Evolutionary conservation across 2,888 invertebrate genomes (phyloP).

Genomic region (Fabriciana adippe): DNA sequence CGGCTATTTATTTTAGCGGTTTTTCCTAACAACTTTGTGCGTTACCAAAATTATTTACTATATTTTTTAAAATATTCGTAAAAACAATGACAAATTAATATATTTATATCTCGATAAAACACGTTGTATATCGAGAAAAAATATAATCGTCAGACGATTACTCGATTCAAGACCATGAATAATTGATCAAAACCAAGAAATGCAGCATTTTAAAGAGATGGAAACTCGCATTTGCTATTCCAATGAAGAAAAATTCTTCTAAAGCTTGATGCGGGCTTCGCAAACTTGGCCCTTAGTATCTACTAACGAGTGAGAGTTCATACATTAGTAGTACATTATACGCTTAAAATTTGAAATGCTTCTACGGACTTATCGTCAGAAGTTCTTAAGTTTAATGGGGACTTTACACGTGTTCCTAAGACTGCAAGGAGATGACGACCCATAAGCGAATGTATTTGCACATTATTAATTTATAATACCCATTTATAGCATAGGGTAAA

Average conservation of each 20-base stretch:
- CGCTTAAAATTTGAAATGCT: constrained; percentile 40
- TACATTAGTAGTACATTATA: constrained; percentile 38
- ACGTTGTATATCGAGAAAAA: constrained; percentile 4
- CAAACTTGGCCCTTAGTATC: constrained; percentile 25
- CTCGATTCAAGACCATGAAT: constrained; percentile 19
- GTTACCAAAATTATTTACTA: too few relatives aligned
- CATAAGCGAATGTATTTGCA: background rate
- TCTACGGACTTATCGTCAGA: constrained; percentile 34
- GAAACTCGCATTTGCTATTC: constrained; percentile 24
- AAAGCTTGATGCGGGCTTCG: constrained; percentile 26
- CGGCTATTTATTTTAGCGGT: background rate
- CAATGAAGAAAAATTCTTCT: constrained; percentile 20
- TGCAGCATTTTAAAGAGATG: constrained; percentile 23
- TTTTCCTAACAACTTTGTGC: too few relatives aligned
- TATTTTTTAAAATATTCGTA: too few relatives aligned
- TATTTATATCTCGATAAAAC: constrained; percentile 1
- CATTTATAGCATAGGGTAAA: too few relatives aligned
- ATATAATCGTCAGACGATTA: constrained; percentile 22
- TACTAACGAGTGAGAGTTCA: constrained; percentile 41
- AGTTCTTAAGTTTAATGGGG: constrained; percentile 35
- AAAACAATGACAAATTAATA: background rate
- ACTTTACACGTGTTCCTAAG: constrained; percentile 26
- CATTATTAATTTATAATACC: background rate
- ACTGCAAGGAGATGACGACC: constrained; percentile 11
- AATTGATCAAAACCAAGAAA: constrained; percentile 26